Base-by-base conservation (phyloP, 1,140 invertebrate species). In the Drosophila ficusphila region DNA sequence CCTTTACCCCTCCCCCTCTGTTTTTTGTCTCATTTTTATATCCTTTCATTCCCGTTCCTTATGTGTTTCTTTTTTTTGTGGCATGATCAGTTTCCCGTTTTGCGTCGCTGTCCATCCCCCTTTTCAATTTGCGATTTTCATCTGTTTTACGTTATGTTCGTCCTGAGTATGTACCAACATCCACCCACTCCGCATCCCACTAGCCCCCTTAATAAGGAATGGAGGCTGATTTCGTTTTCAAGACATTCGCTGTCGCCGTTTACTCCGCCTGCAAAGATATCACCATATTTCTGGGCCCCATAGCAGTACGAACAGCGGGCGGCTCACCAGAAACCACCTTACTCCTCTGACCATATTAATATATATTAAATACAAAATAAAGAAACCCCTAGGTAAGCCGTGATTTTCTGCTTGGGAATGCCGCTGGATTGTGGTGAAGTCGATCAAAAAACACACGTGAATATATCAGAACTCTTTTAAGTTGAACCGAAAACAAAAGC, bases 401-500 rank as follows among this genome's bases (percentile, higher is more conserved):
- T 49, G 41, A 53, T 57, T 85, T 86, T 86, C 81, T 86, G 81
- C 81, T 86, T 86, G 81, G 81, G 81, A 86, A 73, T 86, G 61
- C 38, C 68, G 54, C 68, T 25, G 60, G 49, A 72, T 68, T 52
- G 64, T 52, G 29, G 61, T 61, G 12, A 46, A 64, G 49, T 56
- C 56, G 18, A 54, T 60, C 23, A 19, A 27, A 27, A 54, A 51
- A 19, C 21, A 38, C 21, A 54, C 56, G 49, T 56, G 56, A 60
- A 60, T 57, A 61, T 46, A 61, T 61, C 16, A 46, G 33, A 61
- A 46, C 19, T 46, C 27, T 62, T 62, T 64, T 61, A 19, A 61
- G 39, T 64, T 64, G 21, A 64, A 64, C 56, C 57, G 29, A 46
- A 41, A 64, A 64, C 29, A 33, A 23, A 27, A 23, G 61, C 54